Base-by-base conservation (phyloP, 2,797 vertebrate genomes). In the Enteromius fasciolatus region DNA sequence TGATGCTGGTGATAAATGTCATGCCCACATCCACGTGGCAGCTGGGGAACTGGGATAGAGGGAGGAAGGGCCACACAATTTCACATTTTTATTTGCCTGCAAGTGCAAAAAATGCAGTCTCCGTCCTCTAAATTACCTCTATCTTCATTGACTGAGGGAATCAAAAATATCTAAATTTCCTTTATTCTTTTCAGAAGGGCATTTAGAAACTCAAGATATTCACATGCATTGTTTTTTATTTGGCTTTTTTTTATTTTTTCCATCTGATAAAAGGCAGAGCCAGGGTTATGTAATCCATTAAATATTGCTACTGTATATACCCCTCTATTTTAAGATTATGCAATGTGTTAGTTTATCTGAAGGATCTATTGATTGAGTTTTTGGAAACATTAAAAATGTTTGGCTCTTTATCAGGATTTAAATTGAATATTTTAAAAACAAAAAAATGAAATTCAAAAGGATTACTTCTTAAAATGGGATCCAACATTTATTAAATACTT, bases 1-100 rank as follows among this genome's bases (percentile, higher is more conserved):
- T 87, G 84, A 86, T 83, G 83, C 70, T 82, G 66, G 76, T 82
- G 83, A 88, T 82, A 86, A 85, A 83, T 86, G 84, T 83, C 83
- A 86, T 63, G 68, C 70, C 75, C 70, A 69, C 3, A 11, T 18
- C 68, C 25, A 31, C 39, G 25, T 67, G 57, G 82, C 80, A 85
- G 78, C 64, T 44, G 57, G 33, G 81, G 70, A 83, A 83, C 76
- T 76, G 73, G 48, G 41, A 76, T 12, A 63, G 54, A 69, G 31
- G 54, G 54, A 63, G 78, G 39, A 80, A 31, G 76, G 76, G 57
- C 25, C 75, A 80, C 54, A 63, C 57, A 66, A 75, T 67, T 84
- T 78, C 46, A 25, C 9, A 69, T 54, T 80, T 82, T 84, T 76
- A 83, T 80, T 82, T 64, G 77, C n/a, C 70, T 85, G 54, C 67